Percentiles rank a stretch among this genome's conserved stretches.
Evolutionary conservation across 2,113 vertebrate genomes (phyloP).

Genomic region (Tinamus guttatus): DNA sequence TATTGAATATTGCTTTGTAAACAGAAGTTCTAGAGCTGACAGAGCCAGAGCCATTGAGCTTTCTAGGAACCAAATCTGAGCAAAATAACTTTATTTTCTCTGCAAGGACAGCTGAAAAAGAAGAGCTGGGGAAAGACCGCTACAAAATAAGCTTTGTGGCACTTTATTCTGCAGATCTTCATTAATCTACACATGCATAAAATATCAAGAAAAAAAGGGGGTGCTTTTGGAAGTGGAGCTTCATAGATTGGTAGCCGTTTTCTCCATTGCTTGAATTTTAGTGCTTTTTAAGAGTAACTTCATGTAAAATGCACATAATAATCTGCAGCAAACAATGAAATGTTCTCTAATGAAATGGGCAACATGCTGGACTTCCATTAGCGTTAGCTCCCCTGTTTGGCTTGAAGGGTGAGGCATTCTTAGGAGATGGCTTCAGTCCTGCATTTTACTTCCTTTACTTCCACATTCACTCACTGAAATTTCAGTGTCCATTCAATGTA

Average conservation of each 20-base stretch:
- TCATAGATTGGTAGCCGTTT: background rate
- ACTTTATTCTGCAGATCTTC: background rate
- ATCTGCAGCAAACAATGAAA: background rate
- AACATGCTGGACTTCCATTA: background rate
- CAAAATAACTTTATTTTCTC: background rate
- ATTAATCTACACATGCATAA: background rate
- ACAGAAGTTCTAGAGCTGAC: background rate
- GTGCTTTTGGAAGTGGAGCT: background rate
- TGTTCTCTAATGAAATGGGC: background rate
- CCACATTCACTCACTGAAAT: background rate
- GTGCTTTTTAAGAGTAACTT: background rate
- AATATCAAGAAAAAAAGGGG: background rate
- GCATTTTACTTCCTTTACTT: background rate
- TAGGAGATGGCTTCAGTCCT: background rate
- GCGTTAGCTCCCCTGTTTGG: background rate
- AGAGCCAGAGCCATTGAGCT: fast-evolving
- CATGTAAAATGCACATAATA: background rate
- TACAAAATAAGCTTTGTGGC: background rate
- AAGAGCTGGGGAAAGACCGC: background rate
- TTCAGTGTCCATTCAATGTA: background rate
- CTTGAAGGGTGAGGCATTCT: background rate
- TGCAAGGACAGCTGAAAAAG: background rate
- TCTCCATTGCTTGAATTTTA: background rate
- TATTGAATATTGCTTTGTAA: background rate
- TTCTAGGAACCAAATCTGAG: background rate